Evolutionary conservation across 2,113 vertebrate genomes (phyloP).

Genomic region (Maccullochella peelii): DNA sequence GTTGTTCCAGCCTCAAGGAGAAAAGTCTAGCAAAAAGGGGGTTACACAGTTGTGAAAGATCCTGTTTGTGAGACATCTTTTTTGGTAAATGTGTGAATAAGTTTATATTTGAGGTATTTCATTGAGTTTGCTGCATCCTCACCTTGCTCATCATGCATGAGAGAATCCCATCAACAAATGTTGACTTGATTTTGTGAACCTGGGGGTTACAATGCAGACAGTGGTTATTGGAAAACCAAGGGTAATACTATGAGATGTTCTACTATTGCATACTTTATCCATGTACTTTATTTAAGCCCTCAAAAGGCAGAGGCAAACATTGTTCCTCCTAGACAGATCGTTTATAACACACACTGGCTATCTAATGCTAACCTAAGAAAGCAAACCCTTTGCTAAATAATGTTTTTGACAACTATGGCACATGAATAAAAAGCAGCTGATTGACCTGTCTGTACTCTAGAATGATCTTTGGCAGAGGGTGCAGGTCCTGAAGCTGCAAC

Average conservation of each 20-base stretch:
- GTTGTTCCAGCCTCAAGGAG: neutral
- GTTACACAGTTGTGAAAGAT: neutral
- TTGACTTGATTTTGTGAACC: slow-evolving; percentile 94
- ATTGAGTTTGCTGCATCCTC: slow-evolving; percentile 14
- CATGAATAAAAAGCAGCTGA: neutral
- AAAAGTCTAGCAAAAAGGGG: neutral
- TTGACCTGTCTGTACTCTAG: slow-evolving; percentile 92
- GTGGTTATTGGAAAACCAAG: neutral
- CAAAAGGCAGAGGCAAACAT: neutral
- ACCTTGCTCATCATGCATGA: slow-evolving; percentile 88
- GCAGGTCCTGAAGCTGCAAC: slow-evolving; percentile 88
- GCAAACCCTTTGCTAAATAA: neutral
- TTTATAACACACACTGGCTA: neutral
- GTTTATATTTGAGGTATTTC: neutral
- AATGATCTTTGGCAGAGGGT: slow-evolving; percentile 93
- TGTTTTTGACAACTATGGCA: neutral
- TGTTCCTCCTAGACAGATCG: neutral
- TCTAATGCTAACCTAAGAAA: neutral
- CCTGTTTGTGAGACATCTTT: neutral
- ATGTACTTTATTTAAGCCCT: neutral
- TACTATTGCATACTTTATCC: neutral
- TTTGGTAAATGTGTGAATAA: neutral
- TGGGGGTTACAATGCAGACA: slow-evolving; percentile 60
- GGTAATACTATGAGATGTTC: neutral
- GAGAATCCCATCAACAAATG: slow-evolving; percentile 90